Percentiles rank a stretch among this genome's conserved stretches.
These are phyloP conservation scores for Thymallus thymallus DNA, from an alignment of 2,113 vertebrate genomes.

Conservation along the genomic window DNA sequence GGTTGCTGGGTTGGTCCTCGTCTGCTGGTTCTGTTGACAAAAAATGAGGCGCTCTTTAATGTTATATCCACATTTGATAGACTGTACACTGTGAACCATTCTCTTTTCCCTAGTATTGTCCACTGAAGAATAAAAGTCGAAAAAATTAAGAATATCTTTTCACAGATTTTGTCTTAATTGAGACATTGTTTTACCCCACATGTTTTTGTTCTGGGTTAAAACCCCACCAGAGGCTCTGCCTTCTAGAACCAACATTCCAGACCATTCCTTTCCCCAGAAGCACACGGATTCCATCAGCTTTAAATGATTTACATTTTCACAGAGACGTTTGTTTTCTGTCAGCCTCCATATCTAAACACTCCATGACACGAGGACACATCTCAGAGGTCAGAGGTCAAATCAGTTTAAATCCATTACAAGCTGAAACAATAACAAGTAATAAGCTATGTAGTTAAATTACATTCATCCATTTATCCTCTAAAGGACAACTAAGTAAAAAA, in stretches of 20 bases:
- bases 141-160: no score
- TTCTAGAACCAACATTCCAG: conserved; percentile 9
- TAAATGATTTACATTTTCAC: conserved; percentile 66
- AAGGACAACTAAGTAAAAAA: no score
- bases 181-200: not conserved
- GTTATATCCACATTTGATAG: no score
- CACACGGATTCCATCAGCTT: conserved; percentile 57
- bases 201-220: not conserved
- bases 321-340: conserved; percentile 61
- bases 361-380: conserved; percentile 49
- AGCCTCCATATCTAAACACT: conserved; percentile 54
- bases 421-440: conserved; percentile 20
- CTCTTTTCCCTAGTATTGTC: no score
- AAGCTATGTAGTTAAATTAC: no score
- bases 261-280: conserved; percentile 36
- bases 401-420: conserved; percentile 51
- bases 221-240: not conserved
- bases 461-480: no score
- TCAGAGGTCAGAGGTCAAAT: conserved; percentile 62
- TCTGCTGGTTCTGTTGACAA: not conserved
- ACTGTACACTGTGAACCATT: no score
- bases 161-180: not conserved
- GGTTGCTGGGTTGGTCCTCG: no score
- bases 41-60: no score
- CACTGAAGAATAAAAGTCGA: no score